Evolutionary conservation across 2,888 invertebrate genomes (phyloP).

Genomic region (Rotaria sp.): DNA sequence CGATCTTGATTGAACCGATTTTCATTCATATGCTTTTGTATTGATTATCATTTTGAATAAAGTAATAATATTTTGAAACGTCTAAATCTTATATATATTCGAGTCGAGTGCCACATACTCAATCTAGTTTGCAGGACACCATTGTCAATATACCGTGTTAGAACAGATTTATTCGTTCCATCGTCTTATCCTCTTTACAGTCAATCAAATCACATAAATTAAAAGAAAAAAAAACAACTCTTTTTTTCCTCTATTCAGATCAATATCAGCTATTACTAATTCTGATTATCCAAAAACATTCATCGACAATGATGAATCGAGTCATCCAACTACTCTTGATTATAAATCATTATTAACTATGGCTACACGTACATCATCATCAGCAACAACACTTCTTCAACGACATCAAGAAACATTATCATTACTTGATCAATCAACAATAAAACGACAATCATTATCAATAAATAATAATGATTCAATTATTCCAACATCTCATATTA

Average conservation of each 20-base stretch:
- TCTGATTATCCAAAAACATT: background rate
- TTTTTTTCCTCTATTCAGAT: background rate
- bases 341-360: background rate
- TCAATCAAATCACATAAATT: too few relatives aligned
- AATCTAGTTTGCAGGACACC: too few relatives aligned
- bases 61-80: too few relatives aligned
- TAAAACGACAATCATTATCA: background rate
- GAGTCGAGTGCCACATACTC: too few relatives aligned
- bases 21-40: too few relatives aligned
- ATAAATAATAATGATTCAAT: background rate
- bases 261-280: background rate
- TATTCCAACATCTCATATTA: background rate
- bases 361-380: conserved; percentile 21
- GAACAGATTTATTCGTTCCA: too few relatives aligned
- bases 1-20: too few relatives aligned
- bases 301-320: background rate
- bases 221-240: too few relatives aligned
- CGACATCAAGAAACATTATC: conserved; percentile 10
- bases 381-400: background rate
- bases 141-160: too few relatives aligned
- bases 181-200: too few relatives aligned
- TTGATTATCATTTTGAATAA: too few relatives aligned
- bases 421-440: background rate
- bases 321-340: background rate
- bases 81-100: too few relatives aligned